Base-by-base conservation (phyloP, 2,113 vertebrate species). In the Bos taurus region DNA sequence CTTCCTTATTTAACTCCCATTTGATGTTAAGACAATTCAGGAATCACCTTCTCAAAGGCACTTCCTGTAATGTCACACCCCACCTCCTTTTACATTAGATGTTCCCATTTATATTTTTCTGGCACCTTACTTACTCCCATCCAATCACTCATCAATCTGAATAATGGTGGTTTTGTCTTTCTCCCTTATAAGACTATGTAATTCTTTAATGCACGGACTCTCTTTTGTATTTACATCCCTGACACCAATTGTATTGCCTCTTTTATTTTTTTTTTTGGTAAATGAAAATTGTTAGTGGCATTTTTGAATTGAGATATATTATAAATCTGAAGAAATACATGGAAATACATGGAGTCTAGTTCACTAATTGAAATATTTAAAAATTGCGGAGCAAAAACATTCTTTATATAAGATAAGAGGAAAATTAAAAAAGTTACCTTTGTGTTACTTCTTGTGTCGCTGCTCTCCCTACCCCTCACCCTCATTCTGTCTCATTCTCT, bases 201-300 rank as follows among this genome's bases (percentile, higher is more conserved):
- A 7, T 83, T 83, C 77, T 84, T 62, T 23, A 43, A n/a, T n/a
- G n/a, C n/a, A n/a, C n/a, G n/a, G n/a, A 78, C 43, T 82, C 3
- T 80, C 6, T 36, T 85, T 64, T 80, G 30, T 60, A 6, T 56
- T 59, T 86, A 33, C 46, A 40, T 43, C 19, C 16, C 4, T 94
- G 64, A 43, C 19, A 26, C 28, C 8, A 85, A 11, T 10, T 46
- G 12, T 54, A 33, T 4, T 71, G 60, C 67, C 46, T 87, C 46
- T 26, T 50, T 48, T 13, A 84, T 80, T 60, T 78, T 78, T 60
- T 78, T 78, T 80, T 80, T 80, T 80, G 0, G 0, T 94, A 64
- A 95, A 48, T 82, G 25, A 62, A 82, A 92, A 78, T 46, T 91
- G 7, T 33, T 77, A 90, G 57, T 52, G 11, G 30, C 46, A 74